Conservation (phyloP, 2,888 invertebrate genomes). For the Drosophila neotestacea region DNA sequence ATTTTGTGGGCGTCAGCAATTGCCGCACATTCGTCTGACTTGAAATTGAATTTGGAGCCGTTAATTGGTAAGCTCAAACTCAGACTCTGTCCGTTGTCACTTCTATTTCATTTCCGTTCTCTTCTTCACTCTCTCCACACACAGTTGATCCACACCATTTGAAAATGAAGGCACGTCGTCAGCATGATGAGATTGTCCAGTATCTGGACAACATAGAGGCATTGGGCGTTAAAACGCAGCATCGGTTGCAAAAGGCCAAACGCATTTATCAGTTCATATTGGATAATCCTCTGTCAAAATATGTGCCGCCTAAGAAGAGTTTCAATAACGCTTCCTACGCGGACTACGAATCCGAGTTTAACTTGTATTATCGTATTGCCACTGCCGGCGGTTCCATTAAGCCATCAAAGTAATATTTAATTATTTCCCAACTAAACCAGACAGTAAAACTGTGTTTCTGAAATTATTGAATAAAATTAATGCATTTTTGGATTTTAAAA, state of each 20-base stretch:
- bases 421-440: neutral
- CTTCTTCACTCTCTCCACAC: neutral
- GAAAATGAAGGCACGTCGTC: slow-evolving; percentile 70
- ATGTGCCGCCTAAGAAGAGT: slow-evolving; percentile 77
- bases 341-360: slow-evolving; percentile 83
- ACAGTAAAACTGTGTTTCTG: slow-evolving; percentile 1
- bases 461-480: neutral
- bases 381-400: slow-evolving; percentile 73
- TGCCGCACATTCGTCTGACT: slow-evolving; percentile 76
- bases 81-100: slow-evolving; percentile 1
- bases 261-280: slow-evolving; percentile 80
- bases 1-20: slow-evolving; percentile 83
- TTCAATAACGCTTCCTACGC: slow-evolving; percentile 81
- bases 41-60: slow-evolving; percentile 82
- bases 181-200: slow-evolving; percentile 81
- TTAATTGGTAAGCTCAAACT: slow-evolving; percentile 77
- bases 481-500: slow-evolving; percentile 42
- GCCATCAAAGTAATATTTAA: neutral
- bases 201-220: slow-evolving; percentile 81
- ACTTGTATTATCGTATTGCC: slow-evolving; percentile 85
- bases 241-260: slow-evolving; percentile 70
- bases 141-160: slow-evolving; percentile 79
- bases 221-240: slow-evolving; percentile 70
- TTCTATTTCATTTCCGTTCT: slow-evolving; percentile 59
- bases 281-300: slow-evolving; percentile 81